Base-by-base conservation (phyloP, 2,888 invertebrate genomes). In the Augochlorella aurata region DNA sequence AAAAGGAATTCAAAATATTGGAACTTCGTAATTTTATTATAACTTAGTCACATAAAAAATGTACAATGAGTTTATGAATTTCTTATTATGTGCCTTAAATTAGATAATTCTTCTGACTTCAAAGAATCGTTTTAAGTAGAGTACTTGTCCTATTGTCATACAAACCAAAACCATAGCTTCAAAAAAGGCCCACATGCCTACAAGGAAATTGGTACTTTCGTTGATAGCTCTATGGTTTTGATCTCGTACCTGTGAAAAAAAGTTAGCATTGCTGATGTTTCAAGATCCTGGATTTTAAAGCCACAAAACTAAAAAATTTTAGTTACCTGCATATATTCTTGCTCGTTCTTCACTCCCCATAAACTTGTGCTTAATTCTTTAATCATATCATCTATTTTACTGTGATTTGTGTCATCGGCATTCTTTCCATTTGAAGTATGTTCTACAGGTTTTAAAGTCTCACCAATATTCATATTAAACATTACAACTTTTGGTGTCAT, bases 401-500 rank as follows among this genome's bases (percentile, higher is more conserved):
- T 97, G 90, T 98, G 98, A 83, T 94, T 93, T 52, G 89, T 90
- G 77, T 91, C 90, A 47, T 94, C 94, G 5, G 90, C 93, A 10
- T 90, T 91, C 16, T 90, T 91, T 67, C 96, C 96, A 74, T 94
- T 94, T 0, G 95, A 95, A 44, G 95, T 95, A 4, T 87, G 82
- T 50, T 88, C 88, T 0, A 52, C 12, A 12, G 74, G 80, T 85
- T 95, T 95, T 2, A 96, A 96, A 1, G 96, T 94, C 82, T 98
- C 98, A 9, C 98, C 98, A 77, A 99, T 95, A 91, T 99, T 99
- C 95, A 99, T 97, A 89, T 98, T 97, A 94, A 99, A 99, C 99
- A 99, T 99, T 38, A 98, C 97, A 72, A 98, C 95, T 95, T 99
- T 99, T 0, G 99, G 99, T 21, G 99, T 99, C 98, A 99, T 98